Evolutionary conservation across 2,888 invertebrate species (phyloP).

Genomic region (Cybosia mesomella): DNA sequence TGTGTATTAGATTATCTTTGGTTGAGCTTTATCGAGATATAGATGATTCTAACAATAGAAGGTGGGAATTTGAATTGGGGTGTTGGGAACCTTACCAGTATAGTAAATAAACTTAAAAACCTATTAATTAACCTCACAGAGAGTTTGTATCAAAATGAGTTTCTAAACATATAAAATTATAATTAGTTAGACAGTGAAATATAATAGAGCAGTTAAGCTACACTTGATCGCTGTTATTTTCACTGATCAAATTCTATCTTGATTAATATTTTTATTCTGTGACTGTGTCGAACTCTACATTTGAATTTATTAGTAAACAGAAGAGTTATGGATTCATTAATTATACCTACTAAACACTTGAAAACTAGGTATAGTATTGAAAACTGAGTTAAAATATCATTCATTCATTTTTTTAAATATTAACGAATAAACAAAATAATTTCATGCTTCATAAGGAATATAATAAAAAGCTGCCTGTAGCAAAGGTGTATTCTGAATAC

Average conservation of each 20-base stretch:
- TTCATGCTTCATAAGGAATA: not conserved
- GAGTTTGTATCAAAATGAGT: not conserved
- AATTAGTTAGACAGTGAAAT: not conserved
- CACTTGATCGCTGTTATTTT: too few relatives aligned
- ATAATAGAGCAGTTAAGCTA: too few relatives aligned
- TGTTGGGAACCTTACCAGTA: not conserved
- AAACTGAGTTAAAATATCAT: not conserved
- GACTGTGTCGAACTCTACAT: too few relatives aligned
- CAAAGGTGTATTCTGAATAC: slow-evolving; percentile 24
- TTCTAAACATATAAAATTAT: not conserved
- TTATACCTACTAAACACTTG: too few relatives aligned
- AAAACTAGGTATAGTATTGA: not conserved
- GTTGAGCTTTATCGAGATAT: slow-evolving; percentile 48
- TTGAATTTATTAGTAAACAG: too few relatives aligned
- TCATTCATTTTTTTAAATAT: not conserved
- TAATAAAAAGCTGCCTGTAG: slow-evolving; percentile 1
- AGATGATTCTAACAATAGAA: slow-evolving; percentile 21
- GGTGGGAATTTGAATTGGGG: not conserved
- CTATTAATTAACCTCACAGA: not conserved
- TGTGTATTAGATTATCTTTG: slow-evolving; percentile 69
- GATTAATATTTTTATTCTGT: too few relatives aligned
- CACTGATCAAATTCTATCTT: too few relatives aligned
- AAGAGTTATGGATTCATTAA: too few relatives aligned
- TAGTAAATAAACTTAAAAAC: not conserved
- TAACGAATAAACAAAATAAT: not conserved